These are phyloP conservation scores for Amphipyra tragopoginis DNA, from an alignment of 2,888 invertebrate species.

Conservation along the genomic window DNA sequence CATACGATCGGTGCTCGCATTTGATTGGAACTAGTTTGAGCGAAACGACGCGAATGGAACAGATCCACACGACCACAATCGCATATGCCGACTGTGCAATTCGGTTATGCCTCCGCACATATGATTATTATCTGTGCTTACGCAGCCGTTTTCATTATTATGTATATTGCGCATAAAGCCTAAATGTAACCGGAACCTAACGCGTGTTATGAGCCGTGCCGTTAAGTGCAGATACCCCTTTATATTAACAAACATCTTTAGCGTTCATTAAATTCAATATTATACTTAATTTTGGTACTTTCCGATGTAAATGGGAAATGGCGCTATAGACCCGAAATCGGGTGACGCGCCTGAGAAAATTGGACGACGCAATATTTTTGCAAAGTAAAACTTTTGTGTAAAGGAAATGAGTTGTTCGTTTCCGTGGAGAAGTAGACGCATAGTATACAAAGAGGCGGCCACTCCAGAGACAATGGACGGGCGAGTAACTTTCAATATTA, in stretches of 20 bases:
- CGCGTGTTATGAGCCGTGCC: conserved; percentile 38
- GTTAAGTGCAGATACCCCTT: conserved; percentile 46
- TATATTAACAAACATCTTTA: conserved; percentile 47
- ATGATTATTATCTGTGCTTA: conserved; percentile 69
- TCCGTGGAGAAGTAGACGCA: conserved; percentile 75
- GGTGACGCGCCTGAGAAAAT: conserved; percentile 41
- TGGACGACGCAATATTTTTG: conserved; percentile 72
- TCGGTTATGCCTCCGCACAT: conserved; percentile 57
- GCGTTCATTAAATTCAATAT: conserved; percentile 46
- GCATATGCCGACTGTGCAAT: conserved; percentile 60
- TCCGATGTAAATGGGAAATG: conserved; percentile 26
- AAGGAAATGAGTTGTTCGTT: conserved; percentile 85
- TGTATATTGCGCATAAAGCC: conserved; percentile 60
- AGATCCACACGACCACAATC: conserved; percentile 59
- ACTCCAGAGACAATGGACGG: conserved; percentile 85
- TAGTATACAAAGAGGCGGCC: conserved; percentile 84
- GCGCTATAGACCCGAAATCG: conserved; percentile 51
- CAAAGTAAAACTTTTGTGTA: conserved; percentile 78
- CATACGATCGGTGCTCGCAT: conserved; percentile 48
- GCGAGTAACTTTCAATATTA: conserved; percentile 87
- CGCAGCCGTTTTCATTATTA: conserved; percentile 65
- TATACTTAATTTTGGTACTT: conserved; percentile 36
- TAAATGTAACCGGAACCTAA: conserved; percentile 55
- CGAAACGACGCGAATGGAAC: conserved; percentile 54
- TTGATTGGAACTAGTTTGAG: conserved; percentile 56